A percentile compares a stretch with the other conserved stretches of the same genome.
phyloP scores from a whole-genome alignment of 2,797 vertebrate species.

The Novumbra hubbsi region DNA sequence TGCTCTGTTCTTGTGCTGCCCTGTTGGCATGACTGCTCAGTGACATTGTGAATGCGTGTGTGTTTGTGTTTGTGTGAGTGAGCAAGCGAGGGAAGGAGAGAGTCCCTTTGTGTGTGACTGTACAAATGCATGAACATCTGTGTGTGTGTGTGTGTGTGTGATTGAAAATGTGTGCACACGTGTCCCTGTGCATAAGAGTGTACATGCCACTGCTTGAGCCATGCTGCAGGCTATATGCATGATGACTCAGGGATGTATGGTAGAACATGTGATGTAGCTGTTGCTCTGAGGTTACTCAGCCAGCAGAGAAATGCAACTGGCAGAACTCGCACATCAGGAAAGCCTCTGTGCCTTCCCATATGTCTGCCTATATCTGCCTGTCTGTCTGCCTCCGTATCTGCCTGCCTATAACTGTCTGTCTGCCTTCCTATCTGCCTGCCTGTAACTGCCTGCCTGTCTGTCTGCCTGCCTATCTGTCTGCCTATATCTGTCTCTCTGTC shows the following conservation, averaged over 20 bases:
- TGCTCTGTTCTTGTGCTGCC: conserved; percentile 3
- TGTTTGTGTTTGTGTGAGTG: background rate
- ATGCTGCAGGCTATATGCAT: conserved; percentile 64
- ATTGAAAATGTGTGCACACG: conserved; percentile 2
- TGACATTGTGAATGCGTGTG: background rate
- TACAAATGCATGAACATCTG: background rate
- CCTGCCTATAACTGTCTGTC: conserved; percentile 25
- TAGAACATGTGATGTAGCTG: conserved; percentile 66
- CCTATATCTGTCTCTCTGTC: conserved; percentile 49
- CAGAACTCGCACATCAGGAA: conserved; percentile 68
- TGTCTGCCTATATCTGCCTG: background rate
- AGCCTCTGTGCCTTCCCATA: conserved; percentile 57
- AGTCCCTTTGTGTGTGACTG: too few relatives aligned
- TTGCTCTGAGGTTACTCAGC: conserved; percentile 53
- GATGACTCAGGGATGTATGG: conserved; percentile 74
- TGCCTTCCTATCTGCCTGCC: conserved; percentile 39
- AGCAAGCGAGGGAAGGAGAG: too few relatives aligned
- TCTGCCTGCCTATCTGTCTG: conserved; percentile 16
- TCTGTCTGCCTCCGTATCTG: background rate
- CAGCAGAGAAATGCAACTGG: conserved; percentile 45
- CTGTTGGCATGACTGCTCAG: background rate
- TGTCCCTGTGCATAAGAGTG: background rate
- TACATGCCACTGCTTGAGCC: conserved; percentile 4
- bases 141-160: conserved; percentile 22
- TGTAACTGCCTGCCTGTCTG: conserved; percentile 8